Conservation (phyloP, 2,797 vertebrate species). For the Falco concolor region DNA sequence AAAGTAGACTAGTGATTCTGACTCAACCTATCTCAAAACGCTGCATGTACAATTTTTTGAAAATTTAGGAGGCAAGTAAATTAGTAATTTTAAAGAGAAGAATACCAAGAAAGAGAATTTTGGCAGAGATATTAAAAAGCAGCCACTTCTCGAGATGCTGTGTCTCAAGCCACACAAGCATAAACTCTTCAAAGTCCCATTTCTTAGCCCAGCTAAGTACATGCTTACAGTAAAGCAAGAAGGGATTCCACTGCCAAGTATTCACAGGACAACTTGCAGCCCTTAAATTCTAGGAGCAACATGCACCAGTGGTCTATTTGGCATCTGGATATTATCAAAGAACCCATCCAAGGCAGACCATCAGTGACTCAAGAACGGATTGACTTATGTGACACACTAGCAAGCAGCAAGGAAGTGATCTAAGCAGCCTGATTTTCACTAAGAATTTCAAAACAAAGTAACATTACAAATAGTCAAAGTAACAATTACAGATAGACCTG, state of each 20-base stretch:
- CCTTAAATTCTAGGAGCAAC: background rate
- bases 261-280: background rate
- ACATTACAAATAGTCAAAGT: background rate
- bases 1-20: background rate
- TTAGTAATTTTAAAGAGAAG: background rate
- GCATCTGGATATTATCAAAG: background rate
- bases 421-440: background rate
- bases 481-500: background rate
- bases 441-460: background rate
- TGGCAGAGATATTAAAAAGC: background rate
- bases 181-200: background rate
- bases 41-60: background rate
- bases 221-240: background rate
- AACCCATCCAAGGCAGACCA: background rate
- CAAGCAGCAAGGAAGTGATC: background rate
- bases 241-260: background rate
- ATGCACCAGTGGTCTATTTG: background rate
- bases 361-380: background rate
- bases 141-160: background rate
- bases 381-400: background rate
- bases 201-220: background rate
- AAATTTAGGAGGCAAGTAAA: background rate
- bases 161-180: background rate
- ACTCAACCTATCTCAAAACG: background rate
- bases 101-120: background rate